These are phyloP conservation scores for Hyphantria cunea DNA, from an alignment of 1,140 invertebrate species.

Conservation along the genomic window DNA sequence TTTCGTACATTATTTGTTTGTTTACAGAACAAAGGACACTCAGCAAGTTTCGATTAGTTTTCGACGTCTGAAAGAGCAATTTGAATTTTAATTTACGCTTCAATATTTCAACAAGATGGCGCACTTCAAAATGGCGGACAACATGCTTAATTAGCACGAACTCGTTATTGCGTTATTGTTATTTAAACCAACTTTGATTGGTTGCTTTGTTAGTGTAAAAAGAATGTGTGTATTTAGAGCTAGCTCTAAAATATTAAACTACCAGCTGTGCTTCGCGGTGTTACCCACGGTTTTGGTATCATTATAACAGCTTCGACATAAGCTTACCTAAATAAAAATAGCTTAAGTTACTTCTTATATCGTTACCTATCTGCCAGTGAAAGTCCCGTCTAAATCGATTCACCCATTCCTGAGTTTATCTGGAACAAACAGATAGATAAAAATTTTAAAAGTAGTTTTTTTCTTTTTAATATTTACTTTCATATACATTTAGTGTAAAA, in stretches of 20 bases:
- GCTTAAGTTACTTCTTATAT: too few relatives aligned
- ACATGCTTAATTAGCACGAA: conserved; percentile 45
- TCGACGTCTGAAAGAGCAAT: conserved; percentile 53
- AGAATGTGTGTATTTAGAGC: conserved; percentile 31
- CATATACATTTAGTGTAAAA: too few relatives aligned
- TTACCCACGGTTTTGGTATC: too few relatives aligned
- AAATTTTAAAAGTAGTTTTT: too few relatives aligned
- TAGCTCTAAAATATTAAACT: background rate
- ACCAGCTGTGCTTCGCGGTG: too few relatives aligned
- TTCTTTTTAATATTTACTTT: too few relatives aligned
- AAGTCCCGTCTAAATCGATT: too few relatives aligned
- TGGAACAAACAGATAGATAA: too few relatives aligned
- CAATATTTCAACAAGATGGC: conserved; percentile 46
- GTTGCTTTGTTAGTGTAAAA: conserved; percentile 37
- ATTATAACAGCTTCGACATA: too few relatives aligned
- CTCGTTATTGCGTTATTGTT: conserved; percentile 40
- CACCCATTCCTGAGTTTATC: too few relatives aligned
- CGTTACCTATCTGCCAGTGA: too few relatives aligned
- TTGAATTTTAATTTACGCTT: conserved; percentile 48
- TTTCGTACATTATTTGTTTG: conserved; percentile 35
- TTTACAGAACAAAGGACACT: conserved; percentile 42
- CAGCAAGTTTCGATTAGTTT: conserved; percentile 43
- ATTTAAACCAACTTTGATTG: conserved; percentile 35
- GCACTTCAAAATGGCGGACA: conserved; percentile 35
- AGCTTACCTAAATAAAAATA: too few relatives aligned